Evolutionary conservation across 2,888 invertebrate species (phyloP), one percentile per base, ranked within the genome.

Genomic region (Stenchaetothrips biformis): DNA sequence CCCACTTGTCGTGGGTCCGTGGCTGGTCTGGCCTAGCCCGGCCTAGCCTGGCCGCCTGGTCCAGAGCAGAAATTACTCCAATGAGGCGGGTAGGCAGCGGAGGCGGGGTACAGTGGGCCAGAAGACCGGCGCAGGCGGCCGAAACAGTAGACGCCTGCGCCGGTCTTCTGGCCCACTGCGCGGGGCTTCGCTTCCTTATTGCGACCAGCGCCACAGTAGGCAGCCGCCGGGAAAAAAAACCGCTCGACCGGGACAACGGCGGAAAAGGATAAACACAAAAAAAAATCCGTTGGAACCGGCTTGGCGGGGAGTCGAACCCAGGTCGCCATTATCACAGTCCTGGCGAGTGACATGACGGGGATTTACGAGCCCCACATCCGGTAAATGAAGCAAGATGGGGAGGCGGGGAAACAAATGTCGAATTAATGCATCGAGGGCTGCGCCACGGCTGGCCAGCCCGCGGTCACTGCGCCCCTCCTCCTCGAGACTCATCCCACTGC

Each of bases 371-470:
- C 7, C 25, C 67, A 74, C 67, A 74, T 74, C 67, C 67, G 67
- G 67, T 25, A 74, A 74, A 74, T 25, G 67, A 74, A 74, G 9
- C 67, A 59, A 59, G 59, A 59, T 59, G 59, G 16, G 59, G 59
- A 59, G 21, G n/a, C 21, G 67, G 67, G 67, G 25, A 21, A 74
- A 74, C 67, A 74, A 74, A 74, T 74, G 67, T 74, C 67, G 67
- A 74, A 74, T 74, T 74, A 74, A 74, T 74, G 67, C 67, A 74
- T 74, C 67, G 25, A 25, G 67, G 25, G 21, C 21, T 37, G 37
- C 3, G 53, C 53, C 13, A 7, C 53, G 53, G 9, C 53, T 21
- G n/a, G 18, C 67, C 67, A 7, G 21, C 62, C 62, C 67, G 53
- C 53, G 13, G 53, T 11, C 53, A 53, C 13, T 16, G 53, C 53